phyloP scores from a whole-genome alignment of 2,888 invertebrate genomes.

The Cyclophora punctaria region DNA sequence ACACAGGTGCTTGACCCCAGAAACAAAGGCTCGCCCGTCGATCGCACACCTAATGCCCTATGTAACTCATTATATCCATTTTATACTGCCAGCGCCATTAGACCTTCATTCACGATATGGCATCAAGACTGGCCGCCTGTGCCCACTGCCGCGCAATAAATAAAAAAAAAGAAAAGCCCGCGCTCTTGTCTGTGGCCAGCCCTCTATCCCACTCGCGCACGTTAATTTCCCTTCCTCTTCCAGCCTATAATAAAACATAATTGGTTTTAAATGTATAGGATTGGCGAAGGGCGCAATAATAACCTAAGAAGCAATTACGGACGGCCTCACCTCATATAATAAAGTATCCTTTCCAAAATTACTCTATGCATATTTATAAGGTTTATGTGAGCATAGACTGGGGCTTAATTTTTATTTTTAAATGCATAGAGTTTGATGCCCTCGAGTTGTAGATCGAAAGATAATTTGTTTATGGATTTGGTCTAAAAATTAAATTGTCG shows the following conservation, averaged over 20 bases:
- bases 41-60: conserved; percentile 46
- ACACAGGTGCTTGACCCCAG: conserved; percentile 41
- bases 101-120: conserved; percentile 48
- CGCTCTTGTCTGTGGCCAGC: conserved; percentile 39
- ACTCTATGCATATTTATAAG: conserved; percentile 59
- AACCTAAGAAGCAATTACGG: conserved; percentile 53
- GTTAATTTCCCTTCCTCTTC: conserved; percentile 32
- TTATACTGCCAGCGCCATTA: conserved; percentile 63
- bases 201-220: conserved; percentile 28
- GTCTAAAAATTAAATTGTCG: too few relatives aligned
- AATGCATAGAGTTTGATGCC: conserved; percentile 10
- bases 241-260: conserved; percentile 66
- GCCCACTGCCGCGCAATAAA: conserved; percentile 26
- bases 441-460: background rate
- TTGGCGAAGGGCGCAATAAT: conserved; percentile 61
- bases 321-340: conserved; percentile 43
- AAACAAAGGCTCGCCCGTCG: conserved; percentile 52
- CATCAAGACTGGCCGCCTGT: conserved; percentile 44
- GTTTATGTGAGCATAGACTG: conserved; percentile 31
- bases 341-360: conserved; percentile 44
- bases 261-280: conserved; percentile 72
- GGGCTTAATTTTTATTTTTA: conserved; percentile 14
- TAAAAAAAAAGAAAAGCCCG: conserved; percentile 25
- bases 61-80: conserved; percentile 63
- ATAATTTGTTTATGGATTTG: background rate